phyloP scores from a whole-genome alignment of 2,797 vertebrate genomes.

The Neoniphon sammara region DNA sequence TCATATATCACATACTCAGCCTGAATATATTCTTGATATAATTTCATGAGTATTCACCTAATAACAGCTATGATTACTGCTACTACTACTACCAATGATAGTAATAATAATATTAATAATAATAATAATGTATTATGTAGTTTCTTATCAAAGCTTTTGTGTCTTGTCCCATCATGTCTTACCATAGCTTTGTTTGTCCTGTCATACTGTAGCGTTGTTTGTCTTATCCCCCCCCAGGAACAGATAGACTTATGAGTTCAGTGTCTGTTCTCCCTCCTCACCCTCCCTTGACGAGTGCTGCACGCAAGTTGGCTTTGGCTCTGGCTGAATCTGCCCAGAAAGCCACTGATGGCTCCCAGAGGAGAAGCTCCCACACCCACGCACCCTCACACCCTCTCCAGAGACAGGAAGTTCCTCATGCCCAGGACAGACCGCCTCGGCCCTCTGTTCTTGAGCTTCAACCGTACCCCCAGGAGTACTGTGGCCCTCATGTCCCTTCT shows the following conservation, averaged over 20 bases:
- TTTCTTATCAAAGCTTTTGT: constrained; percentile 84
- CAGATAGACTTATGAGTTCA: constrained; percentile 91
- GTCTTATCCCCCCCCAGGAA: constrained; percentile 84
- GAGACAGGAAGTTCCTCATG: constrained; percentile 67
- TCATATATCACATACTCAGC: not conserved
- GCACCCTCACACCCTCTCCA: constrained; percentile 65
- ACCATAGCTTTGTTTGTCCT: constrained; percentile 82
- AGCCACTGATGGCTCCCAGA: constrained; percentile 86
- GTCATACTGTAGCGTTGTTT: constrained; percentile 84
- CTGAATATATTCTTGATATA: constrained; percentile 48
- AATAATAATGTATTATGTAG: constrained; percentile 66
- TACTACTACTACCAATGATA: not conserved
- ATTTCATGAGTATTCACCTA: constrained; percentile 15
- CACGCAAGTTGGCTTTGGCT: constrained; percentile 94
- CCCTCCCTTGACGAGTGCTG: constrained; percentile 93
- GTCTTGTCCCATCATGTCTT: constrained; percentile 83
- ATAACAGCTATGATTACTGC: not conserved
- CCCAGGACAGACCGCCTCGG: constrained; percentile 68
- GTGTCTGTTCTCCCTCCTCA: constrained; percentile 97
- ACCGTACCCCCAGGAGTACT: constrained; percentile 61
- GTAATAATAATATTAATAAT: not conserved
- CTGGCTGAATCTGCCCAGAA: constrained; percentile 95
- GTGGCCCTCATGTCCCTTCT: constrained; percentile 33
- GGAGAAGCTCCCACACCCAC: constrained; percentile 83
- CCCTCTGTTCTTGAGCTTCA: constrained; percentile 75